Evolutionary conservation across 1,140 invertebrate species (phyloP), one percentile per base, ranked within the genome.

Genomic region (Stegodyphus dumicola): DNA sequence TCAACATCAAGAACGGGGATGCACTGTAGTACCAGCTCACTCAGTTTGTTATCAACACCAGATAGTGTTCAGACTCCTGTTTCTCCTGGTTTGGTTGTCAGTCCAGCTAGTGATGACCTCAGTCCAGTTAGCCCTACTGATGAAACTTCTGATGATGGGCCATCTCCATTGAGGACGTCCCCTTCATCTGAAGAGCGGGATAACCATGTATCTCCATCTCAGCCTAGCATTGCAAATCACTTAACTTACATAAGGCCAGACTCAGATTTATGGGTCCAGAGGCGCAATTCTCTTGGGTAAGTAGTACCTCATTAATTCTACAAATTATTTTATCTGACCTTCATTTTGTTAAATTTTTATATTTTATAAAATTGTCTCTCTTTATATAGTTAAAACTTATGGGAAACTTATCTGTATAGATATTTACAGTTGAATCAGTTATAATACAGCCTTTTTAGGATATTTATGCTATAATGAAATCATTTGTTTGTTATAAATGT

Each of bases 161-260:
- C 75, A 17, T 85, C 65, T 60, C 83, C 83, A 18, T 54, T 71
- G n/a, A 75, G 71, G 48, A 75, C 73, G n/a, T 75, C 80, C 48
- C 80, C 80, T n/a, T 75, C 73, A 67, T 77, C 81, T 79, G 80
- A 88, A 52, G 85, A 87, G 15, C 80, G 86, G 18, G 88, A 88
- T 17, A 86, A 74, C 33, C 33, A 33, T 33, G 87, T 87, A 49
- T 11, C 15, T 64, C n/a, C 53, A 65, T 84, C 88, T 89, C 91
- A 74, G 89, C 91, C 0, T 92, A 94, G 77, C 77, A 52, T 81
- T 86, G 48, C 87, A 76, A 66, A 65, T 86, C 88, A 70, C 86
- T 83, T 79, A 74, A 75, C 33, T 86, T 88, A 49, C 87, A 88
- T 71, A 10, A 70, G 74, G 17, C 75, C 83, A 13, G 67, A 77